Base-by-base conservation (phyloP, 2,888 invertebrate genomes). In the Drosophila anceps region DNA sequence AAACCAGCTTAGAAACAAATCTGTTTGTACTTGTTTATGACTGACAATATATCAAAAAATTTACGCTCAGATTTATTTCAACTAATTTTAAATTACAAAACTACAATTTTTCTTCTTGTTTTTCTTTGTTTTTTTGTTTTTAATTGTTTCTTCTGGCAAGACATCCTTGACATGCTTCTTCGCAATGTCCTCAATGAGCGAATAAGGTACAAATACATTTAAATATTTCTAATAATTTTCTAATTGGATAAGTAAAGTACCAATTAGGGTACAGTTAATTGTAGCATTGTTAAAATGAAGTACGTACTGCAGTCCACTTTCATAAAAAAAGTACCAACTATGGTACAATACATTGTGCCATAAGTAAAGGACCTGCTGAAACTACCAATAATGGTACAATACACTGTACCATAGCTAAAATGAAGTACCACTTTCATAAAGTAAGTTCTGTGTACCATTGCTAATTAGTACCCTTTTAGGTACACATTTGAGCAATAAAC, bases 91-190 rank as follows among this genome's bases (percentile, higher is more conserved):
- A 13, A 13, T 41, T 4, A 10, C 41, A 10, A 18, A 9, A 10
- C n/a, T 10, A 18, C 10, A 41, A 9, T 9, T 15, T 9, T 2
- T 18, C 18, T 10, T 18, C 1, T 10, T 15, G n/a, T 12, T n/a
- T 8, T 0, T n/a, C 13, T 24, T 13, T 4, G 15, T 15, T 18
- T 5, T 29, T 48, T 2, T 2, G 29, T 7, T 29, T 48, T 29
- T 18, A 48, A 48, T 48, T 29, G 29, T 29, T 48, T n/a, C 27
- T 27, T 27, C 10, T 4, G 44, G 13, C 20, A 7, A 7, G 44
- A 13, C 44, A 50, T 18, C 51, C 51, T 51, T 51, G 51, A 51
- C 51, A 51, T 51, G 20, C 20, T 51, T 51, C 29, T 13, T 8
- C 33, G 2, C 20, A 33, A 20, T 33, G 51, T 33, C 33, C 20